phyloP scores from a whole-genome alignment of 1,140 invertebrate species.

The Sweltsa coloradensis region DNA sequence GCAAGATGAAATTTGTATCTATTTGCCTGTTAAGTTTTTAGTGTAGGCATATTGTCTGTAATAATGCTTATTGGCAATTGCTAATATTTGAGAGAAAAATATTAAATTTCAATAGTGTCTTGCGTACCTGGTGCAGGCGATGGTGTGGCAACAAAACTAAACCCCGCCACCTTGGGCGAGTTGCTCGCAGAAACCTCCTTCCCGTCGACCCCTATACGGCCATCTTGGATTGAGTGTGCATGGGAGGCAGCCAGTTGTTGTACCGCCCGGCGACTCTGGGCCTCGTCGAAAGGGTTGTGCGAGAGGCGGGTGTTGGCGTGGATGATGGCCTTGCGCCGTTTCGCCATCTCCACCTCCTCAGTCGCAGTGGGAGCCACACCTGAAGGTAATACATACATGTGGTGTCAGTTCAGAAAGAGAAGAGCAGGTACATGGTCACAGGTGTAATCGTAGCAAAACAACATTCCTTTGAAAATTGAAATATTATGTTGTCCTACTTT shows the following conservation, averaged over 20 bases:
- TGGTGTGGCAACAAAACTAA: slow-evolving; percentile 72
- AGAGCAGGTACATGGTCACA: no score
- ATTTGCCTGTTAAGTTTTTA: no score
- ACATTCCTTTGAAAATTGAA: no score
- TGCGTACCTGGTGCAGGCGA: slow-evolving; percentile 64
- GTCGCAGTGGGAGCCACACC: slow-evolving; percentile 58
- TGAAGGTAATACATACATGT: no score
- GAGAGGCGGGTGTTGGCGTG: slow-evolving; percentile 75
- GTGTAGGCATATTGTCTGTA: no score
- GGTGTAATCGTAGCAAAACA: no score
- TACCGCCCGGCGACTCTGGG: slow-evolving; percentile 59
- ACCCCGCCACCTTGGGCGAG: slow-evolving; percentile 61
- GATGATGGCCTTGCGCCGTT: slow-evolving; percentile 60
- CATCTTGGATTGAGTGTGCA: slow-evolving; percentile 41
- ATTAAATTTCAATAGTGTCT: no score
- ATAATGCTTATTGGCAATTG: no score
- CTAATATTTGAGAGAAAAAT: no score
- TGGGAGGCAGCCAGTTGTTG: slow-evolving; percentile 55
- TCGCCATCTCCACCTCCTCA: slow-evolving; percentile 57
- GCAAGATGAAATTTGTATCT: no score
- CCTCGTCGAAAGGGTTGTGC: slow-evolving; percentile 65
- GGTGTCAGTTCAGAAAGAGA: no score
- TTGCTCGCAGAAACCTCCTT: slow-evolving; percentile 52
- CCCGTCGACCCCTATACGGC: slow-evolving; percentile 87
- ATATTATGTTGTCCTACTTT: no score